Evolutionary conservation across 2,113 vertebrate genomes (phyloP), one percentile per base, ranked within the genome.

Genomic region (Vulpes vulpes): DNA sequence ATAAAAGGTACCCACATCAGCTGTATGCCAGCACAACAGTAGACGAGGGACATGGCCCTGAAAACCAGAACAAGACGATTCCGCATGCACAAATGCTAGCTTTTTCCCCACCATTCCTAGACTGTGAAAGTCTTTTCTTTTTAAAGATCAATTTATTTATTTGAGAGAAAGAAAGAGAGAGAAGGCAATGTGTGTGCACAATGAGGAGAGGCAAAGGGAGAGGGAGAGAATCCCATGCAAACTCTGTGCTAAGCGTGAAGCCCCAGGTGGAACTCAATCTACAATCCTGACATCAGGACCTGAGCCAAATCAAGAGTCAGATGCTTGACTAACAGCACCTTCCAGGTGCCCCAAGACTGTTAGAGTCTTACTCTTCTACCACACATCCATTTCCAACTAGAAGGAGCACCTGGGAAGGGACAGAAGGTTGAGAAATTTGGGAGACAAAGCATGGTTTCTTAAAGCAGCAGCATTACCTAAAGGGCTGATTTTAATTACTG

Each of bases 401-500:
- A 71, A 87, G 65, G 35, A 25, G 12, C 22, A 19, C 85, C 32
- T 87, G 43, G 80, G 69, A 92, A 64, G 35, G 27, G 87, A 92
- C 53, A 76, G 67, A 97, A 96, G 38, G 55, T 5, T 96, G 89
- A 82, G 38, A 94, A 87, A 87, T 81, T 87, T 96, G 87, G 79
- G 69, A 74, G 35, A 92, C 57, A 19, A 76, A 71, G 74, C 30
- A 65, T 49, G 53, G 91, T 97, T 92, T 94, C 92, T 83, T 89
- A 96, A 95, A 84, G 64, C 23, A n/a, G 16, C 76, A 95, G 38
- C 57, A 96, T 84, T 95, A 96, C 53, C 60, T 76, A 83, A 94
- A 90, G 81, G 65, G 64, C 73, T 67, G 49, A 49, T 43, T 97
- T 96, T 96, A 80, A 95, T 94, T 91, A 96, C 32, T 85, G 32